Base-by-base conservation (phyloP, 2,113 vertebrate species). In the Xenus cinereus region DNA sequence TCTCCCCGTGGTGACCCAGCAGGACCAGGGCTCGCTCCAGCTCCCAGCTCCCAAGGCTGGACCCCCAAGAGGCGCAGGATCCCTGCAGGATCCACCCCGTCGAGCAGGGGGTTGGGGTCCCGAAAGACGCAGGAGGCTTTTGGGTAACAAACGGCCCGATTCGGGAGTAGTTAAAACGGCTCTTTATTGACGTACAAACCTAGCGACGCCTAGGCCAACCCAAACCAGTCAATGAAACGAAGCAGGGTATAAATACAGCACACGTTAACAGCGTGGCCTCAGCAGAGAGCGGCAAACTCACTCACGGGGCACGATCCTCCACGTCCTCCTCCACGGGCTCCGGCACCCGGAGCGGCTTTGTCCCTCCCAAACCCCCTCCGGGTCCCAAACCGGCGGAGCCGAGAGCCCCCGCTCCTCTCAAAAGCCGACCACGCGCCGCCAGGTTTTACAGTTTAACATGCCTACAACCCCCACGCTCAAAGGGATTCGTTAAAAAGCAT, bases 141-240 rank as follows among this genome's bases (percentile, higher is more conserved):
- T 9, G 27, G 3, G 1, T 18, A 88, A 84, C 75, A 91, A 76
- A 87, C 2, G 0, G 24, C 62, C 67, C 45, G 66, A n/a, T 23
- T 18, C 72, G 0, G 54, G 51, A 83, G 30, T 93, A 96, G 93
- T 93, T 94, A 95, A 97, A 97, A 95, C 27, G 72, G 64, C 63
- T 97, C 69, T 98, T 98, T 98, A 98, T 98, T 98, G 93, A 97
- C 89, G 95, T 95, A 97, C 75, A 98, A 96, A 97, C 67, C 87
- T 64, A 94, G 82, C 92, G 86, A 97, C 75, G 77, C 66, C 66
- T 33, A 96, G 82, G 93, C 88, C 84, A 87, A 94, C 46, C 81
- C 76, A 37, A 93, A 91, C 81, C 32, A 87, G 59, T n/a, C 81
- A 91, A 56, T 82, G 81, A 92, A 94, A 84, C 69, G 41, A 80